These are phyloP conservation scores for Torymus texanus DNA, from an alignment of 2,888 invertebrate genomes.

Conservation along the genomic window DNA sequence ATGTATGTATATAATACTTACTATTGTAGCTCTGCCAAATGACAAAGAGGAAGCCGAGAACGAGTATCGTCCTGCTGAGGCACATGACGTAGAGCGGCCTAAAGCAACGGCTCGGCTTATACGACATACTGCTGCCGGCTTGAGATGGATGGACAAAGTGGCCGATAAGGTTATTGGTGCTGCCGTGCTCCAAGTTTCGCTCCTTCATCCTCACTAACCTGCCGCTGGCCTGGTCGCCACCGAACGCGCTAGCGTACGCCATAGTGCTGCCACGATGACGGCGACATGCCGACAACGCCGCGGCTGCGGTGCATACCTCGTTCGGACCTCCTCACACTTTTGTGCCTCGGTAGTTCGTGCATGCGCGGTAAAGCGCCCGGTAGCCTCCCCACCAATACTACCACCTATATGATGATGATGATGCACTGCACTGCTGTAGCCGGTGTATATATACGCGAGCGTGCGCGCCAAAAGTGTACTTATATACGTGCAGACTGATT, in stretches of 20 bases:
- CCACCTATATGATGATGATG: background rate
- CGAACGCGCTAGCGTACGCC: slow-evolving; percentile 45
- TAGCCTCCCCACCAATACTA: background rate
- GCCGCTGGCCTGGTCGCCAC: slow-evolving; percentile 21
- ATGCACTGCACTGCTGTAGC: too few relatives aligned
- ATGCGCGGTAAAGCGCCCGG: background rate
- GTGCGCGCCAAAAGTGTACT: background rate
- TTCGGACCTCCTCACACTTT: background rate
- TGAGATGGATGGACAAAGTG: background rate
- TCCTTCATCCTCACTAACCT: slow-evolving; percentile 50
- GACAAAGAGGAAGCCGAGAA: slow-evolving; percentile 56
- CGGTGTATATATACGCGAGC: too few relatives aligned
- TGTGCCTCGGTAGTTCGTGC: background rate
- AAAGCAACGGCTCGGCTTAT: slow-evolving; percentile 54
- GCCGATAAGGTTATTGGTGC: background rate
- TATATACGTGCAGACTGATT: too few relatives aligned
- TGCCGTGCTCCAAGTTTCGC: slow-evolving; percentile 19
- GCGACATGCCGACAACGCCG: slow-evolving; percentile 26
- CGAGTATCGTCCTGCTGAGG: slow-evolving; percentile 54
- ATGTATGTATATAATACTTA: slow-evolving; percentile 26
- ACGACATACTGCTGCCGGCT: slow-evolving; percentile 44
- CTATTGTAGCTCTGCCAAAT: slow-evolving; percentile 56
- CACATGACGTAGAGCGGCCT: slow-evolving; percentile 52
- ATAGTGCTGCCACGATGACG: slow-evolving; percentile 35
- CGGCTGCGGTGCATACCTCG: background rate